Base-by-base conservation (phyloP, 2,797 vertebrate species). In the Enteromius trimaculatus region DNA sequence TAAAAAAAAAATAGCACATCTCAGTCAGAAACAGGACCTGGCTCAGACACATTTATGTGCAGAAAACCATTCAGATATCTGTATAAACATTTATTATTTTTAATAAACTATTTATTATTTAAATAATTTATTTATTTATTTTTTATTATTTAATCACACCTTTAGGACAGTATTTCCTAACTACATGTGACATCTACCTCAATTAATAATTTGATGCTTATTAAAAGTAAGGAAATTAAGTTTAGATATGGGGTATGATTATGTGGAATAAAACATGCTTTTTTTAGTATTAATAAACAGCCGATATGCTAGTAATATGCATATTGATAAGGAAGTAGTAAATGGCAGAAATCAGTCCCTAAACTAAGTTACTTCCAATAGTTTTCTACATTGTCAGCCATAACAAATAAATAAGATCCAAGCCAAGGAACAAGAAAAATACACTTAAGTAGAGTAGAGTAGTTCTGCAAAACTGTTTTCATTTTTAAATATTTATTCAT, bases 1-100 rank as follows among this genome's bases (percentile, higher is more conserved):
- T 66, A 19, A 49, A 53, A 60, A 82, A 75, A 13, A 60, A 82
- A 75, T 39, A 49, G 49, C 80, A 65, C 44, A 69, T 80, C 85
- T 64, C 14, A 19, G 39, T 23, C 23, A 58, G 16, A 62, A 60
- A 77, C 9, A 29, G 23, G 1, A 19, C 2, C 21, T 42, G 3
- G 55, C 55, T 62, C 8, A 0, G n/a, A 29, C 37, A 62, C 37
- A 9, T 37, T 60, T 76, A 17, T 10, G 3, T 42, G 34, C n/a
- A 76, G 21, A 19, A 34, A 77, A 11, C 14, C 7, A 17, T 26
- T 49, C 1, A 26, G 14, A n/a, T 26, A n/a, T 39, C 6, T 68
- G 3, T 34, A 34, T 66, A 68, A 34, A 68, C 17, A 39, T 68
- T 14, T 14, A 11, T 23, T n/a, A 10, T 58, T 2, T 26, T 5